Evolutionary conservation across 2,797 vertebrate genomes (phyloP), one percentile per base, ranked within the genome.

Genomic region (Fundulus diaphanus): DNA sequence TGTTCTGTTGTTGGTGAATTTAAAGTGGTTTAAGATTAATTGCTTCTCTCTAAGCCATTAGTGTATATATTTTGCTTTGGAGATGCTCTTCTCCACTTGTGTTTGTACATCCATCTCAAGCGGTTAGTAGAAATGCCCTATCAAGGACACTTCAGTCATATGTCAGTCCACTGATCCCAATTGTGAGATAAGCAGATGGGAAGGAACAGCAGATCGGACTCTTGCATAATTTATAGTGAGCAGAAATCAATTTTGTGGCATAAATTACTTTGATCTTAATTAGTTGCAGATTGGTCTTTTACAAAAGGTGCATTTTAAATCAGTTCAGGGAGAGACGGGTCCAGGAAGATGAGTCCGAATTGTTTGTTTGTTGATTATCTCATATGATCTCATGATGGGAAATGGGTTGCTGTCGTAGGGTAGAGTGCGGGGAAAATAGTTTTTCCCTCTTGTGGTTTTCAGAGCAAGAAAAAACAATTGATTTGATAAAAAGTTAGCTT

Each of bases 241-340:
- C 77, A 82, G 81, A 93, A 93, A 94, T 93, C 90, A 78, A 93
- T 93, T 87, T 82, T 69, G 78, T 59, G 71, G 91, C 90, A 93
- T 93, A 92, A 89, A 93, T 93, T 91, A 93, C 87, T 80, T 77
- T 72, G 82, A 86, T 88, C 91, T 90, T 93, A 94, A 93, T 93
- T 92, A 92, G 90, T 88, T 91, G 89, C 87, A 89, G 89, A 93
- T 92, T 89, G 85, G 76, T 78, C 78, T 85, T 88, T 80, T 82
- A 80, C 83, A 87, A 91, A 91, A 91, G 87, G 85, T 90, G 91
- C 85, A 88, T 90, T 90, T 66, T 75, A 87, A 90, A 91, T 86
- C 65, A 88, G 82, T 86, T 86, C 49, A 1, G 84, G 89, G 84
- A 88, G 81, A 56, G 35, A 48, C 22, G 74, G 46, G 4, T 68